Base-by-base conservation (phyloP, 2,888 invertebrate genomes). In the Papilio protenor region DNA sequence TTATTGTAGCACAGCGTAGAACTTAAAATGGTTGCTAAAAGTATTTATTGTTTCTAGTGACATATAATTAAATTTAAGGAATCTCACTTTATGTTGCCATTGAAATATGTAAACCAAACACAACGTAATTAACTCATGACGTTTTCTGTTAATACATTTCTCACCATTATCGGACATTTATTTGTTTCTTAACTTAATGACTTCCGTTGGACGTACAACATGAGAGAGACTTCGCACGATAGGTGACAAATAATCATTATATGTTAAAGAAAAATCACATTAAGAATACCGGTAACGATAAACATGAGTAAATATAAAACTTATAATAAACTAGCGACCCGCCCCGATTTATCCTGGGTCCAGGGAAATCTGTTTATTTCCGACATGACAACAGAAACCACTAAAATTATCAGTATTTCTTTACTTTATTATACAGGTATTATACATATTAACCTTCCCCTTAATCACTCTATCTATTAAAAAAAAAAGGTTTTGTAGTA, bases 171-270 rank as follows among this genome's bases (percentile, higher is more conserved):
- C 11, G 66, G 27, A 59, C 27, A 14, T 45, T 45, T n/a, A n/a
- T 66, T 40, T 66, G 45, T 45, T 66, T 66, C 66, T 45, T 45
- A 64, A 18, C 10, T 45, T 66, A 66, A 66, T 66, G 66, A 66
- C 66, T 66, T 66, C 66, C 66, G 66, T 66, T 45, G n/a, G n/a
- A 33, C n/a, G 45, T 66, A 8, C 40, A n/a, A n/a, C 40, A 11
- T n/a, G 66, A 45, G 66, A 45, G 45, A 5, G n/a, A 27, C 40
- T 66, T 45, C 40, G 45, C 66, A 66, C 40, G 66, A 45, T n/a
- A 66, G 40, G n/a, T 40, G 18, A 33, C 40, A 18, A 40, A 18
- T 45, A n/a, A 59, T 59, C 14, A 23, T 59, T 18, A 23, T 57
- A 1, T 57, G 10, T 1, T 14, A 16, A 21, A 21, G 21, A 21